Percentiles rank a stretch among this genome's conserved stretches.
Conservation (phyloP, 2,797 vertebrate species). For the Sparidentex hasta region DNA sequence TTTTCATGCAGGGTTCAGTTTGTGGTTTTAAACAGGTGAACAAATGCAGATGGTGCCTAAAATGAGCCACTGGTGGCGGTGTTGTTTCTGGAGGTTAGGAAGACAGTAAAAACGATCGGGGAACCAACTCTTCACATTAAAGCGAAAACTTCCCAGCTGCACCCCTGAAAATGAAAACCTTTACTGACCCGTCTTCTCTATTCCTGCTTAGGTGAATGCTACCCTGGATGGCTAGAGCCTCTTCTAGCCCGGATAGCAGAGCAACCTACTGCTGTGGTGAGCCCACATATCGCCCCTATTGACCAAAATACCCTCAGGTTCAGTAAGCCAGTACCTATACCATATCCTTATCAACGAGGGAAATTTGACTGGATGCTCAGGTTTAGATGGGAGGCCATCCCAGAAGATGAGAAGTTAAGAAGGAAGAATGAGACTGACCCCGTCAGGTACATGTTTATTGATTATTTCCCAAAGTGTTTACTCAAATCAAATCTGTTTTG, state of each 20-base stretch:
- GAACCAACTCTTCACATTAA: too few relatives aligned
- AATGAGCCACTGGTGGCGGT: not conserved
- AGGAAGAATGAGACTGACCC: slow-evolving; percentile 88
- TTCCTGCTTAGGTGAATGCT: slow-evolving; percentile 89
- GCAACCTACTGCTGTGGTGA: slow-evolving; percentile 86
- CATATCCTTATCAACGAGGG: slow-evolving; percentile 80
- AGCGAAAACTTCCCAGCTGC: not conserved
- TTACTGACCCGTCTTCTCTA: not conserved
- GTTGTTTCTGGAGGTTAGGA: not conserved
- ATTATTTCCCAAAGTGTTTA: not conserved
- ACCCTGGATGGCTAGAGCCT: slow-evolving; percentile 92
- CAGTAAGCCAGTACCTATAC: slow-evolving; percentile 76
- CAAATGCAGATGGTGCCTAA: not conserved
- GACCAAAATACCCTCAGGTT: slow-evolving; percentile 86
- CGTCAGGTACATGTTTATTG: slow-evolving; percentile 83
- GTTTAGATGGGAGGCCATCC: slow-evolving; percentile 89
- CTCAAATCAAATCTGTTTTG: not conserved
- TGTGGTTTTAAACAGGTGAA: not conserved
- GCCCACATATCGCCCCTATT: slow-evolving; percentile 87
- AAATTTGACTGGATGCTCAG: slow-evolving; percentile 90
- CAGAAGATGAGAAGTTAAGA: slow-evolving; percentile 74
- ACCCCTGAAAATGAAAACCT: not conserved
- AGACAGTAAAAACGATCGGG: not conserved
- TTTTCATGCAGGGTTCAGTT: not conserved
- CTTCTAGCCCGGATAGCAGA: slow-evolving; percentile 89